phyloP scores from a whole-genome alignment of 2,888 invertebrate genomes.

The Phalera bucephala region DNA sequence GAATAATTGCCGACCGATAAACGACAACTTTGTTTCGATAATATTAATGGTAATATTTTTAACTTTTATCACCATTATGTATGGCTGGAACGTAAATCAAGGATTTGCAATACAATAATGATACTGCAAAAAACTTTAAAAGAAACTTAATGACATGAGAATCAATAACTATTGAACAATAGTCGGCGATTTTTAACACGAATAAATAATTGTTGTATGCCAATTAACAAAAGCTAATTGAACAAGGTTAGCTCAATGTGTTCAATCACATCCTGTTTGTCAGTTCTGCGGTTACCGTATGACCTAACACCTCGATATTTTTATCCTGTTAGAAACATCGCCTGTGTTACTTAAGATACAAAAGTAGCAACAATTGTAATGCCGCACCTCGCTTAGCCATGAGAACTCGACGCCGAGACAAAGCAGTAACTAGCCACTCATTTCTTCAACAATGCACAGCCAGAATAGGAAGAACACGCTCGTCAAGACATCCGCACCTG shows the following conservation, averaged over 20 bases:
- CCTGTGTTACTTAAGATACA: background rate
- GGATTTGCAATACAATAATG: too few species aligned
- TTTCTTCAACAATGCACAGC: slow-evolving; percentile 65
- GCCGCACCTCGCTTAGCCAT: slow-evolving; percentile 35
- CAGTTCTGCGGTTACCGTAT: slow-evolving; percentile 6
- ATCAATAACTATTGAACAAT: too few species aligned
- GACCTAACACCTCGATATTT: slow-evolving; percentile 15
- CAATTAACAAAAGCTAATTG: slow-evolving; percentile 6
- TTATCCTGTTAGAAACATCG: slow-evolving; percentile 10
- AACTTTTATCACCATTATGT: slow-evolving; percentile 14
- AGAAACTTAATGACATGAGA: too few species aligned
- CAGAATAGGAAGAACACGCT: slow-evolving; percentile 72
- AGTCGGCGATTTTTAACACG: too few species aligned
- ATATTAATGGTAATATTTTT: slow-evolving; percentile 30
- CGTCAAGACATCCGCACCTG: slow-evolving; percentile 79
- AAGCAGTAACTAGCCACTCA: slow-evolving; percentile 53
- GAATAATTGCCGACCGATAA: slow-evolving; percentile 32
- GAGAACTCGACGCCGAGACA: slow-evolving; percentile 38
- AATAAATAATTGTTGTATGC: background rate
- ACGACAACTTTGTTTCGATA: slow-evolving; percentile 28
- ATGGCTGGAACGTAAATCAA: slow-evolving; percentile 12
- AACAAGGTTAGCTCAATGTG: slow-evolving; percentile 5
- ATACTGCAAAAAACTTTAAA: too few species aligned
- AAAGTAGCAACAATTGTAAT: slow-evolving; percentile 12
- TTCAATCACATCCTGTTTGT: slow-evolving; percentile 13